Evolutionary conservation across 2,797 vertebrate genomes (phyloP).

Genomic region (Vipera latastei): DNA sequence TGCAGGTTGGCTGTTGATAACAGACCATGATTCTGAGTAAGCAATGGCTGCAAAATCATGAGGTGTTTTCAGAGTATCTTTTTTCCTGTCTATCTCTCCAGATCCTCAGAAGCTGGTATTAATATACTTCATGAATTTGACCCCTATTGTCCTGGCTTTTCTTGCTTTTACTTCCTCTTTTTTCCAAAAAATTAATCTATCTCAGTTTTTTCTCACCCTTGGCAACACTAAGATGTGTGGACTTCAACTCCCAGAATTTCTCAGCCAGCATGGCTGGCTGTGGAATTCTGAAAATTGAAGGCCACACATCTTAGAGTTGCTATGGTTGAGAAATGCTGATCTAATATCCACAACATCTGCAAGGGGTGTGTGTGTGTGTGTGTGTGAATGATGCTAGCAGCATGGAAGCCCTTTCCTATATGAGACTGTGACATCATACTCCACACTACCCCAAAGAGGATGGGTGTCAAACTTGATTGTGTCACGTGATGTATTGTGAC

Average conservation of each 20-base stretch:
- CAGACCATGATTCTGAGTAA: background rate
- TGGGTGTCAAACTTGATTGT: no score
- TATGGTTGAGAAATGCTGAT: background rate
- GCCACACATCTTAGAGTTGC: no score
- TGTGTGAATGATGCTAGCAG: background rate
- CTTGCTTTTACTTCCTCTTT: background rate
- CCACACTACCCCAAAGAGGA: background rate
- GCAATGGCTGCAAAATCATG: background rate
- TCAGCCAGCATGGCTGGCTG: no score
- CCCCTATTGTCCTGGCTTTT: conserved; percentile 39
- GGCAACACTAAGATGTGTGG: no score
- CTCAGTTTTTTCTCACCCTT: no score
- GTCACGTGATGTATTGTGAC: no score
- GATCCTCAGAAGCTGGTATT: conserved; percentile 22
- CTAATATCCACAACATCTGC: background rate
- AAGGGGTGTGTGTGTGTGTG: background rate
- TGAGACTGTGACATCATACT: background rate
- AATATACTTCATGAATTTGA: conserved; percentile 60
- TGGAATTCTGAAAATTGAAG: no score
- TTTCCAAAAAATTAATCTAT: conserved; percentile 58
- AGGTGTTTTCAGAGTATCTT: background rate
- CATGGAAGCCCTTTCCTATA: background rate
- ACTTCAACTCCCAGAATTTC: no score
- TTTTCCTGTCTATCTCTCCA: background rate
- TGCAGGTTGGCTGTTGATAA: background rate